phyloP scores from a whole-genome alignment of 2,888 invertebrate species.

The Andrena chrysosceles region DNA sequence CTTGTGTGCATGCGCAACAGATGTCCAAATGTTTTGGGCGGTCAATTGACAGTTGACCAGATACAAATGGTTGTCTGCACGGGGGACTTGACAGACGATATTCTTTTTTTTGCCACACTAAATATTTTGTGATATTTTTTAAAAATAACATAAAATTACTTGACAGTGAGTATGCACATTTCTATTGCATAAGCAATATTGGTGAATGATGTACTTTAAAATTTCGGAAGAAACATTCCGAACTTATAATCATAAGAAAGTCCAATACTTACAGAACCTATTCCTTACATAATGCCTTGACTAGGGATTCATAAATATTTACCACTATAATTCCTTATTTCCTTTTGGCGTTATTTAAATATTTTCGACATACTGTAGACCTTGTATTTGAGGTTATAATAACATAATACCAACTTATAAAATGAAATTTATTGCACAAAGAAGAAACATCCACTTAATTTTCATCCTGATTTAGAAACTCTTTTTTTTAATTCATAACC shows the following conservation, averaged over 20 bases:
- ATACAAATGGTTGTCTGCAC: conserved; percentile 26
- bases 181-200: neutral
- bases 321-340: neutral
- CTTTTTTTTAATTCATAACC: neutral
- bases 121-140: conserved; percentile 17
- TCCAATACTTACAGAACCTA: neutral
- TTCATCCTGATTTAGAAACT: neutral
- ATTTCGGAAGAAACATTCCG: neutral
- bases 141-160: conserved; percentile 19
- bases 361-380: neutral
- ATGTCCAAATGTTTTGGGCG: neutral
- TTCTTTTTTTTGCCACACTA: neutral
- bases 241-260: neutral
- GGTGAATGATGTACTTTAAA: neutral
- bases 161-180: conserved; percentile 31
- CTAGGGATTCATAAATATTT: neutral
- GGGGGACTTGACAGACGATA: conserved; percentile 20
- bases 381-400: conserved; percentile 38
- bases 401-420: neutral
- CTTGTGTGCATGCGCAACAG: conserved; percentile 10
- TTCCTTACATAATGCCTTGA: neutral
- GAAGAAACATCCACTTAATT: neutral
- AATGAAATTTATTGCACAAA: neutral
- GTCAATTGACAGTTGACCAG: neutral
- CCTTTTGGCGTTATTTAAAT: neutral